phyloP scores from a whole-genome alignment of 2,888 invertebrate genomes.

The Galerucella calmariensis region DNA sequence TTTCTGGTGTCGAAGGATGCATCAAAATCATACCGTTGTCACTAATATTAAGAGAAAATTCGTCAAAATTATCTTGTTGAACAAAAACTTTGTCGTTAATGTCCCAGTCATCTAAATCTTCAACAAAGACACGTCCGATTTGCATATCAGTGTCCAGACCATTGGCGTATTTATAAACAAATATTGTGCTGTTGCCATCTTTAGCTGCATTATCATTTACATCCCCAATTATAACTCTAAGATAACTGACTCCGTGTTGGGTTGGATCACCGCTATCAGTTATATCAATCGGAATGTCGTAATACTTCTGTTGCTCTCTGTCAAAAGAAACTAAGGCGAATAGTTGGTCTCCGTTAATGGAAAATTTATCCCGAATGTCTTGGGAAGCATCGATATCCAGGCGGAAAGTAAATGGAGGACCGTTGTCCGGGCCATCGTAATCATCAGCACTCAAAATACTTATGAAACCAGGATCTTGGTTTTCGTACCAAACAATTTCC shows the following conservation, averaged over 20 bases:
- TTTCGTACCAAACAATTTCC: conserved; percentile 87
- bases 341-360: conserved; percentile 73
- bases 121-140: conserved; percentile 93
- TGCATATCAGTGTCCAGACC: conserved; percentile 83
- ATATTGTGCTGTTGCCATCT: conserved; percentile 88
- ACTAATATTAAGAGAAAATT: conserved; percentile 76
- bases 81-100: conserved; percentile 87
- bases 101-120: conserved; percentile 98
- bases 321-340: conserved; percentile 83
- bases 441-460: conserved; percentile 78
- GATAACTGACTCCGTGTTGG: conserved; percentile 82
- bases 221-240: conserved; percentile 93
- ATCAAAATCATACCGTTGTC: conserved; percentile 90
- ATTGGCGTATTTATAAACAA: conserved; percentile 91
- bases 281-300: conserved; percentile 88
- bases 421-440: conserved; percentile 84
- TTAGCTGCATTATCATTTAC: conserved; percentile 92
- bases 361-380: conserved; percentile 79
- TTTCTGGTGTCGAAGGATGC: conserved; percentile 79
- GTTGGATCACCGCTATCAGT: conserved; percentile 83
- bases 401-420: conserved; percentile 84
- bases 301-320: conserved; percentile 87
- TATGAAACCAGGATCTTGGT: conserved; percentile 73
- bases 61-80: conserved; percentile 68
- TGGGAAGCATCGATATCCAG: conserved; percentile 74